Evolutionary conservation across 2,888 invertebrate species (phyloP), one percentile per base, ranked within the genome.

Genomic region (Stenolophus ochropezus): DNA sequence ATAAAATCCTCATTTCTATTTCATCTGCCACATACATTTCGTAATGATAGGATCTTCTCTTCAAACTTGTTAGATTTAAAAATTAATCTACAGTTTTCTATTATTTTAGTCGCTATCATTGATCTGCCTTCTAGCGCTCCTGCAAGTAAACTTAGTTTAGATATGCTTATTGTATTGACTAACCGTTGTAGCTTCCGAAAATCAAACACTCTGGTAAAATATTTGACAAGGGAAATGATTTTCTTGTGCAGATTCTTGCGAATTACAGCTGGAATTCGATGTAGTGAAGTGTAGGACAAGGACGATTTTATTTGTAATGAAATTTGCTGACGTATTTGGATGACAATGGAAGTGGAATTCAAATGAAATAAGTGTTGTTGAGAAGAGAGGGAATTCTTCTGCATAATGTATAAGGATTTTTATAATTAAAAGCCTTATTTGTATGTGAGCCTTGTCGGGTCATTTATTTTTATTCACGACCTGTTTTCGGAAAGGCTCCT

Each of bases 161-260:
- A 65, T 78, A 78, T 78, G 78, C 65, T 78, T 49, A 69, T 49
- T 78, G 78, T 69, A 78, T 78, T 78, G 78, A 78, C 49, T 49
- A 78, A 65, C 49, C 25, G 47, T 33, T 47, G 16, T 18, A 76
- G 58, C 14, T n/a, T 14, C 14, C 14, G 25, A 61, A 20, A 53
- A 25, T 61, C 23, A 61, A 61, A 61, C 25, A 61, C 11, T 56
- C 16, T 25, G n/a, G 14, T 14, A 61, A 61, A 61, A 61, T 61
- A 61, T 61, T 61, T 61, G 61, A 23, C 0, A 25, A 61, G 61
- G 25, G 11, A 61, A 14, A 58, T 25, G 21, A 21, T 58, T 21
- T 58, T 58, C 11, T 23, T 2, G 8, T 11, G 21, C 23, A 61
- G n/a, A 61, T 61, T 1, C 56, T 21, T 18, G 16, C 20, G 20